These are phyloP conservation scores for Takifugu bimaculatus DNA, from an alignment of 2,113 vertebrate genomes.

Conservation along the genomic window DNA sequence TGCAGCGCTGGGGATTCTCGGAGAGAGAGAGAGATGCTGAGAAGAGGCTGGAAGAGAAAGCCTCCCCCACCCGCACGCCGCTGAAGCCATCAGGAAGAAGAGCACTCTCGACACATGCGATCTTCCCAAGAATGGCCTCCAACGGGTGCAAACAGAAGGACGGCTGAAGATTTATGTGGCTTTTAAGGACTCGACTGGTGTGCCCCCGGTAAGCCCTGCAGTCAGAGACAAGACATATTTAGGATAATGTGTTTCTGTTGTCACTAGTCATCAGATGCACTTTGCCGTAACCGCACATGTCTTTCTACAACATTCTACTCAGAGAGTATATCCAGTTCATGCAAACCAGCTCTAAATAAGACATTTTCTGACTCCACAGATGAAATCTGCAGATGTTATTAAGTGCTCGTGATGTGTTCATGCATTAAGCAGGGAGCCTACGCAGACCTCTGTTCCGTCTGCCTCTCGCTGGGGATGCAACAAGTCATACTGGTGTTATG, in stretches of 20 bases:
- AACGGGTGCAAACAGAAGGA: slow-evolving; percentile 10
- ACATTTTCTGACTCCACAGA: neutral
- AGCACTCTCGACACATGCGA: slow-evolving; percentile 8
- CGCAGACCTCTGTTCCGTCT: too few relatives aligned
- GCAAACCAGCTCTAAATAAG: neutral
- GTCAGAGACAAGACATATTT: slow-evolving; percentile 13
- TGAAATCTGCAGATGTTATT: too few relatives aligned
- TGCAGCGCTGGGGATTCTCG: slow-evolving; percentile 10
- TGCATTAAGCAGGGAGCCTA: too few relatives aligned
- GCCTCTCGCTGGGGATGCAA: too few relatives aligned
- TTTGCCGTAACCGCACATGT: neutral
- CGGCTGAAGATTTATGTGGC: slow-evolving; percentile 3
- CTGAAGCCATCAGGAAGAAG: slow-evolving; percentile 16
- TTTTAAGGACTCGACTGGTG: slow-evolving; percentile 10
- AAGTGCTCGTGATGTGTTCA: too few relatives aligned
- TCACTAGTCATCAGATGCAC: slow-evolving; percentile 15
- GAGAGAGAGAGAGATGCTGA: slow-evolving; percentile 2
- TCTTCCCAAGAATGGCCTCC: slow-evolving; percentile 16
- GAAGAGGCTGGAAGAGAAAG: slow-evolving; percentile 2
- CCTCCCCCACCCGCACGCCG: neutral
- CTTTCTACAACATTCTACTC: neutral
- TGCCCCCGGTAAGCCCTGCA: slow-evolving; percentile 21
- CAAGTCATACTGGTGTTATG: too few relatives aligned
- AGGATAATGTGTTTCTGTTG: slow-evolving; percentile 13
- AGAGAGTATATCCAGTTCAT: neutral